A percentile compares a stretch with the other conserved stretches of the same genome.
These are phyloP conservation scores for Machimus rusticus DNA, from an alignment of 2,888 invertebrate species.

Conservation along the genomic window DNA sequence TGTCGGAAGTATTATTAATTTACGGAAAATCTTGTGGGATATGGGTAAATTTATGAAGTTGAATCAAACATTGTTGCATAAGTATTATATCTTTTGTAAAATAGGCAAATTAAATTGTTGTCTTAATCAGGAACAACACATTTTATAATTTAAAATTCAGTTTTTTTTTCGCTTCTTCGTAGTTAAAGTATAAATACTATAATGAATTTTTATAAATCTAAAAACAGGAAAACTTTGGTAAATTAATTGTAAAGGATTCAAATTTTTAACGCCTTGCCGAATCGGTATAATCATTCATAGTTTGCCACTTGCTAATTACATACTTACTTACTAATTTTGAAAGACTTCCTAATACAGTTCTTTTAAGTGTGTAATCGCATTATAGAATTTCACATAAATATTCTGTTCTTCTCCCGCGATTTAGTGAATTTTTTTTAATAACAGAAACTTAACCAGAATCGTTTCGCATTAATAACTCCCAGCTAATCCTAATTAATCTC, in stretches of 20 bases:
- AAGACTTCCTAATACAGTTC: neutral
- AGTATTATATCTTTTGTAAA: neutral
- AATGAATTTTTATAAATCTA: neutral
- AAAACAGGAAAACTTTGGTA: neutral
- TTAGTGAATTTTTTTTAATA: neutral
- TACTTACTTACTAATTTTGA: too few relatives aligned
- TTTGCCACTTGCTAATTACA: too few relatives aligned
- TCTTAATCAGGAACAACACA: neutral
- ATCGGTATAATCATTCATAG: too few relatives aligned
- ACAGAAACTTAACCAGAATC: neutral
- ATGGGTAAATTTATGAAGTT: neutral
- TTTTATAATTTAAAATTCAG: neutral
- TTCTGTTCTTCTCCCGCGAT: neutral
- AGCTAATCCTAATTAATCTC: constrained; percentile 37
- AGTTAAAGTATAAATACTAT: too few relatives aligned
- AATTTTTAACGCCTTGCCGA: too few relatives aligned
- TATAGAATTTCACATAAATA: neutral
- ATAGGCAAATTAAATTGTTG: too few relatives aligned
- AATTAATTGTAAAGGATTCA: too few relatives aligned
- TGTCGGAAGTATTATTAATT: constrained; percentile 4
- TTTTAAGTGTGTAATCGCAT: neutral
- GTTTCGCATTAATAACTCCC: constrained; percentile 14
- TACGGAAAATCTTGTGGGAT: neutral
- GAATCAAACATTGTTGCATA: neutral
- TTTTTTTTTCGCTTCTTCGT: too few relatives aligned